Base-by-base conservation (phyloP, 2,113 vertebrate species). In the Paralichthys olivaceus region DNA sequence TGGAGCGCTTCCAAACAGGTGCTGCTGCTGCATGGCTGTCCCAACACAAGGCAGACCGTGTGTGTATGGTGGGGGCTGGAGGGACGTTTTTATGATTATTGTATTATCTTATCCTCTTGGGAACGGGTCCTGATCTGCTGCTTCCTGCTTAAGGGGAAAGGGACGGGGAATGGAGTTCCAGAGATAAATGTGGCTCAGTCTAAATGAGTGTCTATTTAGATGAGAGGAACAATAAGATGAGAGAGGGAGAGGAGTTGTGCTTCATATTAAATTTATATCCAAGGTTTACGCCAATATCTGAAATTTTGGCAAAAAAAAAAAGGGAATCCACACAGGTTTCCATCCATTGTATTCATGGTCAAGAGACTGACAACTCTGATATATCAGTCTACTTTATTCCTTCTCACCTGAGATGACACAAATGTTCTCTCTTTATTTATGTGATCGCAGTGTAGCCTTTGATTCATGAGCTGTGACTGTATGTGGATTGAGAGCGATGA, bases 1-100 rank as follows among this genome's bases (percentile, higher is more conserved):
- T 88, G 88, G 90, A 92, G 70, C 1, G 15, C 51, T 57, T 91
- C 89, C 87, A 92, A 92, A 89, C 89, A 92, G 90, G 89, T 93
- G 91, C 79, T 86, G 64, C 73, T 66, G 77, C 12, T 61, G 77
- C 54, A n/a, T 68, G 13, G 54, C 47, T 1, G 13, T 82, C 73
- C 73, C 62, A 25, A 76, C 72, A 69, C 57, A 51, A 80, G 81
- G 51, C 37, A 60, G 64, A 77, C 74, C 4, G 49, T 22, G 63
- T 62, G 73, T 65, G 73, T 54, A 55, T 64, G 64, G 65, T 5
- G 51, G 8, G 20, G 34, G 32, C 43, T 71, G 32, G 62, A 69
- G 61, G 58, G 25, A 66, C 63, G 63, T 54, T 84, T 86, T 83
- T 71, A 87, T 73, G 83, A 56, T 84, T 87, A 84, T 85, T 84